Evolutionary conservation across 2,797 vertebrate genomes (phyloP), one percentile per base, ranked within the genome.

Genomic region (Mionectes olivaceus): DNA sequence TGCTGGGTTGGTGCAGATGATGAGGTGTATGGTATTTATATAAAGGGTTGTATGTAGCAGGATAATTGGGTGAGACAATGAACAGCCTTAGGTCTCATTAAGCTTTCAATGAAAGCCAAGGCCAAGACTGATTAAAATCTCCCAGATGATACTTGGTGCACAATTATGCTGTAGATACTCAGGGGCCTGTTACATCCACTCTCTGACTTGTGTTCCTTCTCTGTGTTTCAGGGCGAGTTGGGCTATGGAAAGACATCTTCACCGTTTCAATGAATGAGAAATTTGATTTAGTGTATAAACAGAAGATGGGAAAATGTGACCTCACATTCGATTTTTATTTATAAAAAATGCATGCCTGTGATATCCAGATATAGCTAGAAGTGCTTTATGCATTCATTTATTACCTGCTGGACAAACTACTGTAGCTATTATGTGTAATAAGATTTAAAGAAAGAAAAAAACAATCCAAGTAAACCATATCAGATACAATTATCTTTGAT

Each of bases 181-280:
- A 27, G 32, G 53, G 59, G 78, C 39, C 52, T 84, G 30, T 82
- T 61, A 4, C 27, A 10, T 59, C 56, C 3, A 1, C 21, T 49
- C 9, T 77, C 76, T 83, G 82, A 97, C 63, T 44, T 61, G 14
- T 83, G 63, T 69, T 92, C 47, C 89, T 60, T 89, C 65, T 96
- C 64, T 97, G 24, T 96, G 75, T 97, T 97, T 49, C 97, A 99
- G 99, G 99, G 92, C 97, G 99, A 52, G 99, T 99, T 15, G 99
- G 99, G 80, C 98, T 99, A 53, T 99, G 99, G 99, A 99, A 99
- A 96, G 99, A 99, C 94, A 98, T 99, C 98, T 99, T 99, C 98
- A 99, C 99, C n/a, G 99, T 99, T 92, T 99, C 99, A 41, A 99
- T 99, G 99, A 99, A 99, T 9, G 99, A 99, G 94, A 99, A 99